Base-by-base conservation (phyloP, 1,140 invertebrate species). In the Zaprionus camerounensis region DNA sequence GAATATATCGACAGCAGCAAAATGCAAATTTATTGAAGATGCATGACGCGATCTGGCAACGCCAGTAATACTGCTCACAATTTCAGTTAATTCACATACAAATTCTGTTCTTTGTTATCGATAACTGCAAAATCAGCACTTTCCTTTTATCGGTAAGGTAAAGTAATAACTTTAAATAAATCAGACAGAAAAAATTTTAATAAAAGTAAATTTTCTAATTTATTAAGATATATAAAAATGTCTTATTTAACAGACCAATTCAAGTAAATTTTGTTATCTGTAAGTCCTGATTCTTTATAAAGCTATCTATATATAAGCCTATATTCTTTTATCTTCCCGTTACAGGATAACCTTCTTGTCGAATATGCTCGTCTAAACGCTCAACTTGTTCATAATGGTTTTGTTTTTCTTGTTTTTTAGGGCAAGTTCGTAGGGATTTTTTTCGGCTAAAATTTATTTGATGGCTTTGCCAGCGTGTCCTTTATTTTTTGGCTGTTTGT, bases 371-470 rank as follows among this genome's bases (percentile, higher is more conserved):
- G 2, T 5, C 46, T 4, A 22, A 7, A 7, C 3, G 7, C n/a
- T n/a, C 20, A 28, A 58, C 17, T 46, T 71, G 53, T 73, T 75
- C 71, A 85, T 81, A 78, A 81, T 76, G 70, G 79, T 67, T 75
- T 71, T 70, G 63, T 49, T 65, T 63, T 69, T 59, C 74, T 57
- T 28, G 22, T 71, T 68, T 55, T 26, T 44, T 63, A 28, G 51
- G 59, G 24, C 20, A 56, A 53, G 44, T 59, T 34, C 4, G 26
- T n/a, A 46, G 57, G 55, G 58, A 56, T 59, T 17, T 56, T 73
- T 56, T 44, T 49, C 9, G 24, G 15, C 12, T 63, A 64, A 80
- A 83, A 69, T 81, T 80, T 76, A 73, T 85, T 76, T 85, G 75
- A 79, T 85, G 53, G 61, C 67, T 75, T 75, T 22, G 67, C 62